These are phyloP conservation scores for Ornithorhynchus anatinus DNA, from an alignment of 2,113 vertebrate genomes.

Conservation along the genomic window DNA sequence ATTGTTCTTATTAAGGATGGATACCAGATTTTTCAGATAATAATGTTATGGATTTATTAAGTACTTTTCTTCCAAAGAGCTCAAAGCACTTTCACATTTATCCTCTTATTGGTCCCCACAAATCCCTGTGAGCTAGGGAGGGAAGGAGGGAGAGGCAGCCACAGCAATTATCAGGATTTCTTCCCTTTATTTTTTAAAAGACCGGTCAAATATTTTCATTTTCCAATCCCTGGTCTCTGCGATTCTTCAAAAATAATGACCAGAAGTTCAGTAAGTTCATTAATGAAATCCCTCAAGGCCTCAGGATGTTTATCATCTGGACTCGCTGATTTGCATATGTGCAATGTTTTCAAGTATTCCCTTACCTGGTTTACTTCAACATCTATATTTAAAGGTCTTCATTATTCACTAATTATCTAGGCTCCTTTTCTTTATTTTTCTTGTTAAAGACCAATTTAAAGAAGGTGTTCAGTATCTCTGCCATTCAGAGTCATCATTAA, in stretches of 20 bases:
- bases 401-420: conserved; percentile 63
- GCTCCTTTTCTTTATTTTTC: conserved; percentile 61
- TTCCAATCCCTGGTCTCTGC: conserved; percentile 44
- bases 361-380: conserved; percentile 54
- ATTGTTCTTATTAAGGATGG: too few species aligned
- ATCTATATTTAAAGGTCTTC: conserved; percentile 59
- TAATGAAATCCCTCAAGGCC: conserved; percentile 40
- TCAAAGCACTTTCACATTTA: conserved; percentile 24
- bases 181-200: conserved; percentile 37
- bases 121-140: conserved; percentile 2
- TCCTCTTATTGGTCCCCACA: conserved; percentile 15
- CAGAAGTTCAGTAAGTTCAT: conserved; percentile 43
- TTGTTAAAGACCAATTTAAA: conserved; percentile 59
- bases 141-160: conserved; percentile 7
- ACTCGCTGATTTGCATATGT: conserved; percentile 34
- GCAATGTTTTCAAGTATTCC: conserved; percentile 43
- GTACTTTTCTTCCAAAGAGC: too few species aligned
- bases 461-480: conserved; percentile 39
- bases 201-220: conserved; percentile 52
- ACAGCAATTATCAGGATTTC: conserved; percentile 18
- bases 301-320: conserved; percentile 5
- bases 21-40: too few species aligned
- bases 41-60: too few species aligned
- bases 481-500: conserved; percentile 49
- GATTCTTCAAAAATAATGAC: conserved; percentile 49